phyloP scores from a whole-genome alignment of 2,888 invertebrate species.

The Orchesellides sinensis region DNA sequence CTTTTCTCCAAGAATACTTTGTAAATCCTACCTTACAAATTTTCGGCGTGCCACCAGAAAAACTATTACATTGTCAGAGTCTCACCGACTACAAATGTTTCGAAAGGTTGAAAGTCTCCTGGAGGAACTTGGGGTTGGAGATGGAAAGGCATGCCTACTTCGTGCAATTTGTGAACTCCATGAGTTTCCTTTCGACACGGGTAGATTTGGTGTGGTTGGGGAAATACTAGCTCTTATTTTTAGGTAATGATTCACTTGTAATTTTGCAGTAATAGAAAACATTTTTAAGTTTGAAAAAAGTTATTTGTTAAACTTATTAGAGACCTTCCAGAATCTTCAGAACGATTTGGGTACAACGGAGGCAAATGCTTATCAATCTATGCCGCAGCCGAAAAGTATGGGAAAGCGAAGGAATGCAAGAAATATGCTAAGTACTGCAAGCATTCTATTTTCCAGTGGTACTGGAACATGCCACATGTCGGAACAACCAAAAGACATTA shows the following conservation, averaged over 20 bases:
- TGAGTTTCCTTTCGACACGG: slow-evolving; percentile 42
- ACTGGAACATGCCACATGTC: slow-evolving; percentile 40
- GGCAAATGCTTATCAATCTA: slow-evolving; percentile 20
- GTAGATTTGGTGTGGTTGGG: slow-evolving; percentile 38
- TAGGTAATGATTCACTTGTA: slow-evolving; percentile 16
- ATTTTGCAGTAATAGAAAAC: too few species aligned
- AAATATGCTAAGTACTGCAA: slow-evolving; percentile 18
- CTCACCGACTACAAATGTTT: slow-evolving; percentile 28
- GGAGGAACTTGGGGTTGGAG: slow-evolving; percentile 30
- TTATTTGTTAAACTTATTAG: too few species aligned
- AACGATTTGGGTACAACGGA: background rate
- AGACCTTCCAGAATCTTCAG: background rate
- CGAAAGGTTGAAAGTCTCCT: slow-evolving; percentile 33
- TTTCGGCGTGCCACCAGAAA: slow-evolving; percentile 23
- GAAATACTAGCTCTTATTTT: slow-evolving; percentile 30
- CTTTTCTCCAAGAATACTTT: slow-evolving; percentile 42
- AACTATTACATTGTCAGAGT: background rate
- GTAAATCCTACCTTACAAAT: slow-evolving; percentile 33
- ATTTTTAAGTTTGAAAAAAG: too few species aligned
- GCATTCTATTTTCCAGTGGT: slow-evolving; percentile 38
- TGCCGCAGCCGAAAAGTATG: slow-evolving; percentile 17
- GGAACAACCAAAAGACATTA: too few species aligned
- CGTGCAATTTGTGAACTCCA: slow-evolving; percentile 51
- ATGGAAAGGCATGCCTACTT: slow-evolving; percentile 40
- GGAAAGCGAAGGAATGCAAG: slow-evolving; percentile 27